These are phyloP conservation scores for Apamea sordens DNA, from an alignment of 2,888 invertebrate genomes.

Conservation along the genomic window DNA sequence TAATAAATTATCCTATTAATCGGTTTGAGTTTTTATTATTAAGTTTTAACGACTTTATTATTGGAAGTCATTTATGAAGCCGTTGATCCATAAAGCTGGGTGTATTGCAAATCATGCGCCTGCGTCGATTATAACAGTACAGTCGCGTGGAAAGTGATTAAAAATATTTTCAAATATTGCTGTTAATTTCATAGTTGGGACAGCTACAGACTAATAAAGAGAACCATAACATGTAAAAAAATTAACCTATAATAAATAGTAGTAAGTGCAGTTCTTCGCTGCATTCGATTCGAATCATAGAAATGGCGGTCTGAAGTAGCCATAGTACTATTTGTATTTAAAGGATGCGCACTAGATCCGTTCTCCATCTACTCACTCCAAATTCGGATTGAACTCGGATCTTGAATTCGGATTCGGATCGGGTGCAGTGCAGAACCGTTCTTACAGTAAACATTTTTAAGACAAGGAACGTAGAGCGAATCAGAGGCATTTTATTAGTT, in stretches of 20 bases:
- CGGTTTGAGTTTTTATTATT: slow-evolving; percentile 27
- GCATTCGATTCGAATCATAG: neutral
- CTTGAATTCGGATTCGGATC: no score
- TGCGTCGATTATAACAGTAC: slow-evolving; percentile 61
- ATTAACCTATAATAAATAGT: no score
- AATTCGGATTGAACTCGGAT: neutral
- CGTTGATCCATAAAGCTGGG: slow-evolving; percentile 44
- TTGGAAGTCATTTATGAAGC: slow-evolving; percentile 53
- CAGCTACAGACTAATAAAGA: no score
- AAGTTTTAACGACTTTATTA: slow-evolving; percentile 62
- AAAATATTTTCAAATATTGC: neutral
- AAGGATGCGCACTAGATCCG: no score
- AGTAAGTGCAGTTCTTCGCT: no score
- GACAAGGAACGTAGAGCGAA: neutral
- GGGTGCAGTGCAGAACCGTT: no score
- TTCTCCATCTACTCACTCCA: no score
- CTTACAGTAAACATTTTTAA: neutral
- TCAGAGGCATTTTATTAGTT: neutral
- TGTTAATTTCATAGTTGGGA: neutral
- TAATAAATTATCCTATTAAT: slow-evolving; percentile 39
- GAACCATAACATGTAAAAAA: neutral
- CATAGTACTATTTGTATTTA: neutral
- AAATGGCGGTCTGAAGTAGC: neutral
- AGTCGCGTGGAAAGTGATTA: slow-evolving; percentile 22
- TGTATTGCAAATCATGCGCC: slow-evolving; percentile 68